phyloP scores from a whole-genome alignment of 2,888 invertebrate species.

The Phanerotoma sp. region DNA sequence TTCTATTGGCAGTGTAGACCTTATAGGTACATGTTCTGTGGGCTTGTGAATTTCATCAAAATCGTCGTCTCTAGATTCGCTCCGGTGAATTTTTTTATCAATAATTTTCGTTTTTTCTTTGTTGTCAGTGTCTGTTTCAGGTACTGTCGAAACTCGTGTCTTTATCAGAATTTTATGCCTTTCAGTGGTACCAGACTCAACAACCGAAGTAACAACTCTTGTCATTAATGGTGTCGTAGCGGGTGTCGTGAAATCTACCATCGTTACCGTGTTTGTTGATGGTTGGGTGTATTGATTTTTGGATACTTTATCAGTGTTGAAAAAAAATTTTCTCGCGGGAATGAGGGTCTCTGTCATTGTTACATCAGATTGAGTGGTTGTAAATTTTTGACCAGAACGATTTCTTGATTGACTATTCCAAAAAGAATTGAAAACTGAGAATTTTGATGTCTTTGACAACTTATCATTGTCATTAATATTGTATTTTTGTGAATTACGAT shows the following conservation, averaged over 20 bases:
- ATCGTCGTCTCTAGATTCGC: slow-evolving; percentile 5
- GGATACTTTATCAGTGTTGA: slow-evolving; percentile 50
- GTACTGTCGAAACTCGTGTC: slow-evolving; percentile 52
- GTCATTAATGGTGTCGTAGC: slow-evolving; percentile 53
- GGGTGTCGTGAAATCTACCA: slow-evolving; percentile 36
- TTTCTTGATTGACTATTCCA: slow-evolving; percentile 31
- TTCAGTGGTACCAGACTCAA: slow-evolving; percentile 58
- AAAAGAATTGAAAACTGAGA: slow-evolving; percentile 11
- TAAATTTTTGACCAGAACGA: slow-evolving; percentile 42
- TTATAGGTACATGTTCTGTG: slow-evolving; percentile 42
- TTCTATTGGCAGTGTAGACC: slow-evolving; percentile 55
- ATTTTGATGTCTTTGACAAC: slow-evolving; percentile 1
- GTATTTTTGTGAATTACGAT: slow-evolving; percentile 37
- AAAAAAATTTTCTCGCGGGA: slow-evolving; percentile 53
- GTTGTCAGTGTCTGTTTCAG: too few relatives aligned
- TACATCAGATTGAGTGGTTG: slow-evolving; percentile 40
- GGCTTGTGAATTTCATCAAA: slow-evolving; percentile 45
- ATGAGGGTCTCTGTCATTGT: slow-evolving; percentile 51
- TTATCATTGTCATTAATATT: slow-evolving; percentile 30
- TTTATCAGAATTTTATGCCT: slow-evolving; percentile 57
- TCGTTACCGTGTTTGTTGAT: too few relatives aligned
- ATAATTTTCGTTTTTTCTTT: neutral
- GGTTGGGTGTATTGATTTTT: too few relatives aligned
- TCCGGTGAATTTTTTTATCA: slow-evolving; percentile 6
- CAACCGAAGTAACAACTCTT: slow-evolving; percentile 58